Evolutionary conservation across 2,888 invertebrate species (phyloP).

Genomic region (Chorisops tibialis): DNA sequence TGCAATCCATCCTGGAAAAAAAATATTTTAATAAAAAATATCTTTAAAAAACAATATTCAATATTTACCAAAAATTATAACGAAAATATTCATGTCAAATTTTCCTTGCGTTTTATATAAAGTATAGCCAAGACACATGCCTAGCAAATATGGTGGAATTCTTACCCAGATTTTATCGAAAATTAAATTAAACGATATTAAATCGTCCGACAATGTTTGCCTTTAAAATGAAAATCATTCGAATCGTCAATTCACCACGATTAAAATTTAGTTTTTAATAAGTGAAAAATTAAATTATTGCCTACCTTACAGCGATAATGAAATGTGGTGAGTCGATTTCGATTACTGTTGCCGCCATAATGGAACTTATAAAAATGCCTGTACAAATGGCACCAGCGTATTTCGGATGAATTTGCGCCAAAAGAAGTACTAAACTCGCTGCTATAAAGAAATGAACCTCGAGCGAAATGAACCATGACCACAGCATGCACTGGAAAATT

Average conservation of each 20-base stretch:
- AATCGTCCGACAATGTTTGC: slow-evolving; percentile 43
- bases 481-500: slow-evolving; percentile 68
- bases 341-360: slow-evolving; percentile 54
- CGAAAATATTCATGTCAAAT: slow-evolving; percentile 37
- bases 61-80: slow-evolving; percentile 37
- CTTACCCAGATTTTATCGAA: slow-evolving; percentile 74
- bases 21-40: background rate
- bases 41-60: background rate
- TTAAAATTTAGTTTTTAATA: background rate
- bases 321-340: slow-evolving; percentile 38
- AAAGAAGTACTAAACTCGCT: slow-evolving; percentile 63
- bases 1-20: slow-evolving; percentile 41
- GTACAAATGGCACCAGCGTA: slow-evolving; percentile 46
- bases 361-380: slow-evolving; percentile 52
- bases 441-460: slow-evolving; percentile 72
- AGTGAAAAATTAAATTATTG: background rate
- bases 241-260: background rate
- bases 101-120: slow-evolving; percentile 62
- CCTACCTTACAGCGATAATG: slow-evolving; percentile 13
- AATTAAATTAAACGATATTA: slow-evolving; percentile 62
- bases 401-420: slow-evolving; percentile 54
- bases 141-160: slow-evolving; percentile 69
- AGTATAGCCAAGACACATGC: slow-evolving; percentile 70
- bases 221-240: slow-evolving; percentile 5
- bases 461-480: slow-evolving; percentile 76